Base-by-base conservation (phyloP, 37 sponge, comb jelly and placozoan genomes). In the Beroe forskalii region DNA sequence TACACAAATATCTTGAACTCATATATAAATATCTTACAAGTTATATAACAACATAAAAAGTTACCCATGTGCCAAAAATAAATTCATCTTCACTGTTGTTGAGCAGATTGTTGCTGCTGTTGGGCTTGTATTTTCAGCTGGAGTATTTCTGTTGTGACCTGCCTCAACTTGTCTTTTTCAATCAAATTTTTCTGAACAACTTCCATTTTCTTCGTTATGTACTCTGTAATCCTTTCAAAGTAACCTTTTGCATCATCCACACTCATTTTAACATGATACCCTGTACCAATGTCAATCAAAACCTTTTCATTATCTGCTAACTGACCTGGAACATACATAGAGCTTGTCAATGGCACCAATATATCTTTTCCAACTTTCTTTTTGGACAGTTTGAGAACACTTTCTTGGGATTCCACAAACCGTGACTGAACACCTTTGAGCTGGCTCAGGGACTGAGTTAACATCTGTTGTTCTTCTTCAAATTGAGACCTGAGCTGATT, bases 251-350 rank as follows among this genome's bases (percentile, higher is more conserved):
- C 99, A 23, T 93, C 95, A 62, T 61, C 35, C 0, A 92, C 67
- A 31, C 17, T 96, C 94, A 95, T 96, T 67, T 96, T 95, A 39
- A 94, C 94, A 93, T 93, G 95, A 60, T 95, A 98, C 14, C 99
- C 99, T 23, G 99, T 98, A 19, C 99, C 99, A 40, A 98, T 91
- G 60, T 98, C 96, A 32, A 96, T 93, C 25, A 98, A 61, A 4
- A 98, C 94, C 76, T 90, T 95, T n/a, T 91, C 62, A 1, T 76
- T 76, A 89, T 92, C 37, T 38, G 80, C 92, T 39, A 98, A 44
- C 60, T 75, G 90, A 0, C 99, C 99, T 36, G 99, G 95, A 20
- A 96, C 94, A 92, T 98, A 98, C 95, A 98, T 94, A 23, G 86
- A 80, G 42, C 86, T 80, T 23, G 86, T 80, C n/a, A 80, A 48